These are phyloP conservation scores for Icerya purchasi DNA, from an alignment of 2,888 invertebrate genomes.

Conservation along the genomic window DNA sequence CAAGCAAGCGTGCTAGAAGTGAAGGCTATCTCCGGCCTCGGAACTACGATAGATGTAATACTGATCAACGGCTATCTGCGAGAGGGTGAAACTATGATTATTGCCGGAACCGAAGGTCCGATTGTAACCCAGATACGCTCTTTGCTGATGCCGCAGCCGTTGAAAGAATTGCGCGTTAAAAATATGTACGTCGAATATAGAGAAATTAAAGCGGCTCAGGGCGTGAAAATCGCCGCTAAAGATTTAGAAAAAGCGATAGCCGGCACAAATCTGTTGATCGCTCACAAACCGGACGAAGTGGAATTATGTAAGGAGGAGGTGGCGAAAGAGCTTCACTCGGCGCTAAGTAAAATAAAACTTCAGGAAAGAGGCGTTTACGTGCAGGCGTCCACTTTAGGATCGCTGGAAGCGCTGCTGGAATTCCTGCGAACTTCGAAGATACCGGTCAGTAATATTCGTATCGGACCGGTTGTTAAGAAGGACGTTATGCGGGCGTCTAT, in stretches of 20 bases:
- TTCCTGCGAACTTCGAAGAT: conserved; percentile 80
- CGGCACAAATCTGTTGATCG: conserved; percentile 76
- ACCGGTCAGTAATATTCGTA: conserved; percentile 91
- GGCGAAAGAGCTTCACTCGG: conserved; percentile 63
- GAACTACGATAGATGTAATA: conserved; percentile 97
- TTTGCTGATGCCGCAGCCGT: conserved; percentile 89
- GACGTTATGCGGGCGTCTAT: conserved; percentile 99
- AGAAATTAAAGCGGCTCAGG: conserved; percentile 87
- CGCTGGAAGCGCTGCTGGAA: conserved; percentile 85
- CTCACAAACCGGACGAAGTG: conserved; percentile 81
- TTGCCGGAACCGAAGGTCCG: conserved; percentile 95
- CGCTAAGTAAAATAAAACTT: conserved; percentile 76
- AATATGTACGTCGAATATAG: conserved; percentile 86
- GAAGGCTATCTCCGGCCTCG: conserved; percentile 87
- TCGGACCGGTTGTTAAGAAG: conserved; percentile 96
- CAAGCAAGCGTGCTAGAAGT: conserved; percentile 45
- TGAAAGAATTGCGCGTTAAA: conserved; percentile 61
- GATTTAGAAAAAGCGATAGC: conserved; percentile 96
- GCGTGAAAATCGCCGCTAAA: conserved; percentile 95
- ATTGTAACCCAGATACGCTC: conserved; percentile 94
- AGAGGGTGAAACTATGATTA: conserved; percentile 82
- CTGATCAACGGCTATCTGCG: conserved; percentile 84
- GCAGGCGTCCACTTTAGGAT: conserved; percentile 98
- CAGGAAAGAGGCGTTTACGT: conserved; percentile 89
- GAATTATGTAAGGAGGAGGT: conserved; percentile 73